A percentile compares a stretch with the other conserved stretches of the same genome.
phyloP scores from a whole-genome alignment of 2,113 vertebrate species.

The rabbit (Oryctolagus cuniculus) region mOryCun1.1 NC_091439.1:25758501-25759000 shows the following conservation, averaged over 20 bases:
- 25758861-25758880: not conserved
- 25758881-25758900: constrained; percentile 58
- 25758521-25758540: not conserved
- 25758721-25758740: not conserved
- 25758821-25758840: constrained; percentile 31
- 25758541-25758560: not conserved
- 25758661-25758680: not conserved
- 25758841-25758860: constrained; percentile 2
- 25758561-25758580: not conserved
- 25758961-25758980: constrained; percentile 43
- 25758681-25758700: not conserved
- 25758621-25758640: not conserved
- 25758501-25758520: not conserved
- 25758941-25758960: constrained; percentile 23
- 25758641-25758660: not conserved
- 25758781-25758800: not conserved
- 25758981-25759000: not conserved
- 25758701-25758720: not conserved
- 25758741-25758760: not conserved
- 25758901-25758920: not conserved
- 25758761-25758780: not conserved
- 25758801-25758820: not conserved
- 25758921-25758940: not conserved
- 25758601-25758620: not conserved
- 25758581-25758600: not conserved